phyloP scores from a whole-genome alignment of 35 echinoderm and acorn worm genomes.

The Anneissia japonica region DNA sequence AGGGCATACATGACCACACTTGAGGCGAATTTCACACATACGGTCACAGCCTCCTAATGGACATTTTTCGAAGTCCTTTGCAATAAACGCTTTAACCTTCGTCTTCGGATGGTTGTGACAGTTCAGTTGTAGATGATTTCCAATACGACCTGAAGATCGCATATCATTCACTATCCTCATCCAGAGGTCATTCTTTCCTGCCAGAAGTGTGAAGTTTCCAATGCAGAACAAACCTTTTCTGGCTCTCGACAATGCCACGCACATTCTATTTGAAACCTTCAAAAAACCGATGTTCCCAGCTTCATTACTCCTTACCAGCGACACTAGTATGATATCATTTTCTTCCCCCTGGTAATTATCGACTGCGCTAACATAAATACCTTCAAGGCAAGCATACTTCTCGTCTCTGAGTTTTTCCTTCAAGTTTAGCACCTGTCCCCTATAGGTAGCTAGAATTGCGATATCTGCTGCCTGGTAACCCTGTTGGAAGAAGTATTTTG shows the following conservation, averaged over 20 bases:
- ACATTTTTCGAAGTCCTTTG: conserved; percentile 38
- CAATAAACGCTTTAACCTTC: conserved; percentile 1
- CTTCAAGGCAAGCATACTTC: neutral
- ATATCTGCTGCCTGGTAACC: conserved; percentile 39
- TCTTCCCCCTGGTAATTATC: conserved; percentile 75
- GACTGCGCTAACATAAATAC: conserved; percentile 23
- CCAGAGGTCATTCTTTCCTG: conserved; percentile 47
- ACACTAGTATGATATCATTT: conserved; percentile 69
- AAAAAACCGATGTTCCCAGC: conserved; percentile 62
- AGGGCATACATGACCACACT: conserved; percentile 66
- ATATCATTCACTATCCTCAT: conserved; percentile 20
- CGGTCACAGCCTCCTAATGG: conserved; percentile 42
- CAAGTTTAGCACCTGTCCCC: conserved; percentile 44
- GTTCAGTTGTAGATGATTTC: conserved; percentile 18
- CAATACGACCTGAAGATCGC: neutral
- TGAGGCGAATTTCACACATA: conserved; percentile 51
- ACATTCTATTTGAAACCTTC: conserved; percentile 34
- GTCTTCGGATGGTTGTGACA: conserved; percentile 54
- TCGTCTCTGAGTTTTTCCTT: neutral
- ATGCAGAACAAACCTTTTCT: conserved; percentile 59
- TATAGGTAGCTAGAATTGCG: conserved; percentile 48
- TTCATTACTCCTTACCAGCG: conserved; percentile 51
- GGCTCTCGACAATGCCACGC: conserved; percentile 49
- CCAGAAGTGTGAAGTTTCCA: conserved; percentile 58
- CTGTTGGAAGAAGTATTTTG: conserved; percentile 32